Conservation (phyloP, 1,140 invertebrate genomes). For the Pseudomyrmex gracilis region DNA sequence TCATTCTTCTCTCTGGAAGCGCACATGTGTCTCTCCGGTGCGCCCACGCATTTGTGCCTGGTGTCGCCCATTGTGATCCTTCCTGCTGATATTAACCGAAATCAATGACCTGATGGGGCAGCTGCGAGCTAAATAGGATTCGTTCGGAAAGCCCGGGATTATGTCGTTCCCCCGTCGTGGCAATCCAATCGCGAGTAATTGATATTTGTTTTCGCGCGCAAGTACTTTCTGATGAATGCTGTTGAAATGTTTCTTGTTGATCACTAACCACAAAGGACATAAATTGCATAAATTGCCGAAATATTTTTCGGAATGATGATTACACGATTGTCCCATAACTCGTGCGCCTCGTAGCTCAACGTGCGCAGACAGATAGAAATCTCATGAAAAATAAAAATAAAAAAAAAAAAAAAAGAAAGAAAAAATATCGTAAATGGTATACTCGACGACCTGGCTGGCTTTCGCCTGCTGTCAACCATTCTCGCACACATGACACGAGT, state of each 20-base stretch:
- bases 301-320: slow-evolving; percentile 18
- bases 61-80: slow-evolving; percentile 61
- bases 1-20: slow-evolving; percentile 47
- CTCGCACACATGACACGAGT: slow-evolving; percentile 61
- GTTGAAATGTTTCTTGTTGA: slow-evolving; percentile 9
- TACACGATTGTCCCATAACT: slow-evolving; percentile 27
- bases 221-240: slow-evolving; percentile 28
- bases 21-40: slow-evolving; percentile 40
- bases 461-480: slow-evolving; percentile 33
- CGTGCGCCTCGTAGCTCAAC: neutral
- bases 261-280: too few relatives aligned
- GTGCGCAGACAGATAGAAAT: neutral
- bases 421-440: slow-evolving; percentile 41
- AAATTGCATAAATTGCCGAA: neutral
- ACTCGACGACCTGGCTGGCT: slow-evolving; percentile 31
- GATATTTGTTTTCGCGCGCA: slow-evolving; percentile 45
- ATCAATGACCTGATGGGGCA: slow-evolving; percentile 67
- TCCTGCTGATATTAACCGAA: slow-evolving; percentile 62
- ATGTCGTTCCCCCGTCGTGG: slow-evolving; percentile 7
- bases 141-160: slow-evolving; percentile 23
- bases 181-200: slow-evolving; percentile 51
- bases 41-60: slow-evolving; percentile 35
- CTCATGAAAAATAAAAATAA: neutral
- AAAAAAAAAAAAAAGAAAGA: neutral
- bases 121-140: slow-evolving; percentile 68